phyloP scores from a whole-genome alignment of 2,113 vertebrate genomes.

The Ondatra zibethicus region DNA sequence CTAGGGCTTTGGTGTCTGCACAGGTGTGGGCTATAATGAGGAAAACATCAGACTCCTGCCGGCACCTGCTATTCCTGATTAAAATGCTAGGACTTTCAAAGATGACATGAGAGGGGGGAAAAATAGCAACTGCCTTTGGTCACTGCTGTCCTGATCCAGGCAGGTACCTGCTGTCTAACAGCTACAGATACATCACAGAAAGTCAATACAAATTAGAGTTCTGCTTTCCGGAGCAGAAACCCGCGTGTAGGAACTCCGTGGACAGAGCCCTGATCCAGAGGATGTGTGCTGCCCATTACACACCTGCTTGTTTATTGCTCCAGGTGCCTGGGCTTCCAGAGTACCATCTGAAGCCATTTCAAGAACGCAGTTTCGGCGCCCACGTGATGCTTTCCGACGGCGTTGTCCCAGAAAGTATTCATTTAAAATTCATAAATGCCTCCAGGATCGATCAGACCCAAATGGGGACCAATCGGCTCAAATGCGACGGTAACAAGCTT shows the following conservation, averaged over 20 bases:
- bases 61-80: neutral
- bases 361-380: neutral
- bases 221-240: conserved; percentile 1
- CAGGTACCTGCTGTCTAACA: neutral
- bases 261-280: neutral
- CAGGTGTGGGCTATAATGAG: conserved; percentile 40
- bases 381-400: conserved; percentile 39
- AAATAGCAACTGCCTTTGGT: conserved; percentile 3
- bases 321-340: neutral
- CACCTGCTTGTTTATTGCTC: neutral
- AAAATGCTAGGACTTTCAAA: conserved; percentile 2
- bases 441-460: conserved; percentile 35
- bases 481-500: conserved; percentile 22
- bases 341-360: neutral
- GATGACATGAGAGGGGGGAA: neutral
- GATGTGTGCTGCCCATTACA: neutral
- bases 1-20: neutral
- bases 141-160: neutral
- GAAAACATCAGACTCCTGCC: neutral
- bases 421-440: conserved; percentile 71
- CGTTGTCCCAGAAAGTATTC: conserved; percentile 45
- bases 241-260: neutral
- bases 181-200: conserved; percentile 12
- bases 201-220: conserved; percentile 44
- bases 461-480: conserved; percentile 53